Conservation (phyloP, 2,113 vertebrate species). For the Scopus umbretta region DNA sequence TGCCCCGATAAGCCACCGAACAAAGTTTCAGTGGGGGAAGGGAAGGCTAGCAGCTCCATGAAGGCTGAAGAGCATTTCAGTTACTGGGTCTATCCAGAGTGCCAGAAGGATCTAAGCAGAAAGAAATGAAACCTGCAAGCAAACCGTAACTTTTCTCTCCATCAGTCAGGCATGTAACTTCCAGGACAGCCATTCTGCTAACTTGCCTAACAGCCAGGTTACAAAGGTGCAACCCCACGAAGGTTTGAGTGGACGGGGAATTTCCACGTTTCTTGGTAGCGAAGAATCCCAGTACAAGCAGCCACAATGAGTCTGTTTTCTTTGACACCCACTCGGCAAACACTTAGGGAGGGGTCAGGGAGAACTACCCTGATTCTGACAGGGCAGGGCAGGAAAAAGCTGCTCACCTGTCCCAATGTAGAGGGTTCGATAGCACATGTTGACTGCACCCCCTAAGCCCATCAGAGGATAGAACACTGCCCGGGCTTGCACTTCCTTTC, state of each 20-base stretch:
- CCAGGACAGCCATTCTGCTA: not conserved
- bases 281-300: not conserved
- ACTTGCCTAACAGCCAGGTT: not conserved
- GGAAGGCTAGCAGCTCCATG: not conserved
- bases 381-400: not conserved
- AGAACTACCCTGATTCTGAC: not conserved
- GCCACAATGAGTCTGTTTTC: not conserved
- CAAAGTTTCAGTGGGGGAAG: conserved; percentile 42
- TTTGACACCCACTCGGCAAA: not conserved
- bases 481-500: conserved; percentile 88
- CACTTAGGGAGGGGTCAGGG: not conserved
- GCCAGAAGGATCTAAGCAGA: not conserved
- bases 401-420: conserved; percentile 95
- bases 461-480: conserved; percentile 93
- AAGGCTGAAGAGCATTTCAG: not conserved
- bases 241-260: not conserved
- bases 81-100: not conserved
- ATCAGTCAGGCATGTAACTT: not conserved
- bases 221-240: not conserved
- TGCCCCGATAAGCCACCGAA: conserved; percentile 24
- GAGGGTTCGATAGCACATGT: conserved; percentile 96
- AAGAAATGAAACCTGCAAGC: not conserved
- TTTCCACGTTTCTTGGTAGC: not conserved
- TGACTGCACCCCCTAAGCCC: conserved; percentile 86
- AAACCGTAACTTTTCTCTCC: not conserved